Percentiles rank a stretch among this genome's conserved stretches.
Evolutionary conservation across 2,888 invertebrate genomes (phyloP).

Genomic region (Cheilosia urbana): DNA sequence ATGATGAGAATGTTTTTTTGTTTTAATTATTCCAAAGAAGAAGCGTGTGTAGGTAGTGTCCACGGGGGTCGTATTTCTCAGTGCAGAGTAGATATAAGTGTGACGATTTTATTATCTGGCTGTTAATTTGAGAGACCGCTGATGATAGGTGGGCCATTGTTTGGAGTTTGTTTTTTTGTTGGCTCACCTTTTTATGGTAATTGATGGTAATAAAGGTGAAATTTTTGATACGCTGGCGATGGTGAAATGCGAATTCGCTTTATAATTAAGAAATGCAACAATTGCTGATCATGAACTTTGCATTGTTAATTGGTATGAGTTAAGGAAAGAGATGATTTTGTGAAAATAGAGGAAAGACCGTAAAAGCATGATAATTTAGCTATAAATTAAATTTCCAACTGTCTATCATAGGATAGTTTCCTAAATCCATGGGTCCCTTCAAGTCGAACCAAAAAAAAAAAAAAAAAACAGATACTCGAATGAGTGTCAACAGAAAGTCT

Average conservation of each 20-base stretch:
- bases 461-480: too few species aligned
- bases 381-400: too few species aligned
- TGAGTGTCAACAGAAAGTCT: too few species aligned
- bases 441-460: too few species aligned
- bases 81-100: slow-evolving; percentile 3
- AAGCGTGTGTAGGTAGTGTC: neutral
- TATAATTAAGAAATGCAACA: neutral
- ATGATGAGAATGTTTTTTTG: slow-evolving; percentile 23
- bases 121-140: slow-evolving; percentile 25
- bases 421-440: too few species aligned
- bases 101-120: slow-evolving; percentile 19
- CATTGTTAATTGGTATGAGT: neutral
- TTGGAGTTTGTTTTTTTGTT: slow-evolving; percentile 6
- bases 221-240: slow-evolving; percentile 44
- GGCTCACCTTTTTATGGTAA: slow-evolving; percentile 59
- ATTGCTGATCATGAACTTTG: neutral
- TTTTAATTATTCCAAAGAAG: slow-evolving; percentile 8
- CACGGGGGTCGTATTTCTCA: neutral
- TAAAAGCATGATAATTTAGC: too few species aligned
- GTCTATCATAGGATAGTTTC: too few species aligned
- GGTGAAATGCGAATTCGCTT: slow-evolving; percentile 4
- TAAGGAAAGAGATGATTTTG: neutral
- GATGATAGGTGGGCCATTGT: slow-evolving; percentile 42
- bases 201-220: slow-evolving; percentile 63
- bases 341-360: neutral